Evolutionary conservation across 2,797 vertebrate species (phyloP).

Genomic region (Allobates femoralis): DNA sequence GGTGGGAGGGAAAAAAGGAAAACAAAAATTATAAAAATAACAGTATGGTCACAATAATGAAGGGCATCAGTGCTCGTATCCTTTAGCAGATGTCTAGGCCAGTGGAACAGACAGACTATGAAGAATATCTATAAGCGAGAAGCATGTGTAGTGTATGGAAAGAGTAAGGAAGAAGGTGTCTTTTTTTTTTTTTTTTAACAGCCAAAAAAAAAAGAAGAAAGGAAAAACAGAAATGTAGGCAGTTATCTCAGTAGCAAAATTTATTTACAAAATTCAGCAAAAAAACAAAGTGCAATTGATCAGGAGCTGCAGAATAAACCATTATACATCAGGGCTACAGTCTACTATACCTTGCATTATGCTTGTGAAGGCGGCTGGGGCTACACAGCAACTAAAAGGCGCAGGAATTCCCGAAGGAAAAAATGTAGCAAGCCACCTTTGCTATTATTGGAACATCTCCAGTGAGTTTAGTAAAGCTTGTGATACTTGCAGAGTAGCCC

Average conservation of each 20-base stretch:
- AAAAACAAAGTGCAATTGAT: conserved; percentile 60
- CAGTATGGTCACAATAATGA: not conserved
- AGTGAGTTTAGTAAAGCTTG: not conserved
- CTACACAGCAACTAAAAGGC: not conserved
- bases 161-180: not conserved
- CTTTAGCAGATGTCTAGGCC: not conserved
- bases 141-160: not conserved
- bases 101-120: not conserved
- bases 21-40: conserved; percentile 65
- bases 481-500: not conserved
- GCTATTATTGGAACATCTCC: not conserved
- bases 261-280: conserved; percentile 57
- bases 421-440: not conserved
- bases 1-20: conserved; percentile 66
- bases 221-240: not conserved
- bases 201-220: conserved; percentile 12
- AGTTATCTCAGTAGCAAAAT: conserved; percentile 55
- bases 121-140: not conserved
- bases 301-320: not conserved
- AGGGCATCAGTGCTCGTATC: not conserved
- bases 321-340: conserved; percentile 14
- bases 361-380: not conserved
- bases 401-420: not conserved
- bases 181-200: too few species aligned
- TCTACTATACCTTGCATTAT: not conserved